Base-by-base conservation (phyloP, 2,888 invertebrate genomes). In the Calameuta filiformis region DNA sequence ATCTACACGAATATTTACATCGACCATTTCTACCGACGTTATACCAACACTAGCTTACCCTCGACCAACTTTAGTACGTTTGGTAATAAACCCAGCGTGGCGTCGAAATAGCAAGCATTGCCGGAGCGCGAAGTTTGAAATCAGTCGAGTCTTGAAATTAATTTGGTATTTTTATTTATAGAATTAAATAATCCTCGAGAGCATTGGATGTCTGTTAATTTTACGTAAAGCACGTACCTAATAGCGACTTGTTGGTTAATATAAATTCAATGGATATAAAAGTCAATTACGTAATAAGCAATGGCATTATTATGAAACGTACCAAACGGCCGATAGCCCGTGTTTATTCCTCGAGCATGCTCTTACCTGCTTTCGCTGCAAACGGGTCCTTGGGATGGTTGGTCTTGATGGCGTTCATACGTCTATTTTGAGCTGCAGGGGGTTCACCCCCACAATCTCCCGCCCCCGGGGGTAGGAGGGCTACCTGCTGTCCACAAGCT, bases 331-430 rank as follows among this genome's bases (percentile, higher is more conserved):
- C 56, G 56, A 56, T 56, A 56, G 56, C 56, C 23, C 31, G 71
- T 33, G 71, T 34, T 35, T 34, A 78, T 40, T 78, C 78, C 73
- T 78, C 78, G 56, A 78, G 76, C 78, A 75, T 78, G 78, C 78
- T 78, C 94, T 94, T 93, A 96, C 96, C 96, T 94, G 96, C 94
- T 92, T 96, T 96, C 88, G 95, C 94, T 88, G 95, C 95, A 91
- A 95, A 95, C 91, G 94, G 94, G 89, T 96, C 96, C 92, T 96
- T 96, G 75, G 96, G 96, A 92, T 96, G 96, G 91, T 96, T 96
- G 79, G 96, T 95, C 93, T 97, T 97, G 90, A 97, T 96, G 87
- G 97, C 97, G 92, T 97, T 97, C 95, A 96, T 96, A 86, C 96
- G 93, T 87, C 96, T 93, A 90, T 95, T 95, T 86, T 94, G 94